Conservation (phyloP, 2,888 invertebrate genomes). For the Trisateles emortualis region DNA sequence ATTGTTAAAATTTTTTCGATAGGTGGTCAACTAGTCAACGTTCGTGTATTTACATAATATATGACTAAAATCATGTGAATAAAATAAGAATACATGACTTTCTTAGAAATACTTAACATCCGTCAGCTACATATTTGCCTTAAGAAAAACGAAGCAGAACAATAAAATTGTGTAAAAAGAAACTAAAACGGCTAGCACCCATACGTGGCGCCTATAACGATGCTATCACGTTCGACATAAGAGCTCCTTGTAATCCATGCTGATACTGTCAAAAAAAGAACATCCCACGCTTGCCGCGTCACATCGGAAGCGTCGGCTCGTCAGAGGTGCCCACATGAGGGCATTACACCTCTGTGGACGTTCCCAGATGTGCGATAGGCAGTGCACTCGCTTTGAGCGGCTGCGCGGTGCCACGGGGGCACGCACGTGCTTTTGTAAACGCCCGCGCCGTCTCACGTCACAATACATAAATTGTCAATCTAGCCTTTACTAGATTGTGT, state of each 20-base stretch:
- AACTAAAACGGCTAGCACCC: slow-evolving; percentile 44
- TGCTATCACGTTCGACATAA: slow-evolving; percentile 60
- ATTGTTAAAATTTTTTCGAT: too few relatives aligned
- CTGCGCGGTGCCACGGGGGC: slow-evolving; percentile 72
- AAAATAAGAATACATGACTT: too few relatives aligned
- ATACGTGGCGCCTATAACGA: slow-evolving; percentile 60
- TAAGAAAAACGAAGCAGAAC: background rate
- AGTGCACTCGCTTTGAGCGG: slow-evolving; percentile 67
- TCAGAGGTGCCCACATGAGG: slow-evolving; percentile 80
- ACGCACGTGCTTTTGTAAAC: slow-evolving; percentile 81
- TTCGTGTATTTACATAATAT: too few relatives aligned
- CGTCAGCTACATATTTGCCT: too few relatives aligned
- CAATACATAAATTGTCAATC: slow-evolving; percentile 77
- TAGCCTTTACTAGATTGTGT: slow-evolving; percentile 61
- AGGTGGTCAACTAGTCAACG: too few relatives aligned
- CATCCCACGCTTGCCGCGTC: slow-evolving; percentile 74
- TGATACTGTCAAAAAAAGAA: slow-evolving; percentile 71
- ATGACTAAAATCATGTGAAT: too few relatives aligned
- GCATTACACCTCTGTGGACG: slow-evolving; percentile 80
- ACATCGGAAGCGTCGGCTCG: slow-evolving; percentile 71
- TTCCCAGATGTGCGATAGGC: slow-evolving; percentile 71
- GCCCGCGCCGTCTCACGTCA: slow-evolving; percentile 76
- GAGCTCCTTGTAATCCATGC: slow-evolving; percentile 65
- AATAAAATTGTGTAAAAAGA: slow-evolving; percentile 13
- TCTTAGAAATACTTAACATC: too few relatives aligned